Percentiles rank a stretch among this genome's conserved stretches.
Conservation (phyloP, 2,888 invertebrate genomes). For the Pristionchus mayeri region DNA sequence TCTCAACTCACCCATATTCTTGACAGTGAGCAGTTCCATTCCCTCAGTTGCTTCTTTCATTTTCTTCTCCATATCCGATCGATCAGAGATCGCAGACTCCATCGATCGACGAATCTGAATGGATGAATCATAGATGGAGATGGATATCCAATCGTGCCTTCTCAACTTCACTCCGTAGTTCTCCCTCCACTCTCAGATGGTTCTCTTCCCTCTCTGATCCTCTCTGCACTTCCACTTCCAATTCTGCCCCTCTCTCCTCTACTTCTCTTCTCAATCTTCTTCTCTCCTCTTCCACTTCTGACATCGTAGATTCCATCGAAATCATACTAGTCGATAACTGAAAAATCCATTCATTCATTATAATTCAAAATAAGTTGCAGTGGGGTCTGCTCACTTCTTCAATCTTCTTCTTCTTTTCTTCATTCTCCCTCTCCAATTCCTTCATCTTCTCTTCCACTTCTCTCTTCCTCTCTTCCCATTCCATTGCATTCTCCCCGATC, state of each 20-base stretch:
- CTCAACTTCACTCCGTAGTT: conserved; percentile 33
- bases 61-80: conserved; percentile 51
- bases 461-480: not conserved
- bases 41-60: conserved; percentile 49
- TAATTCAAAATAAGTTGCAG: not conserved
- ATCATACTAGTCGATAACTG: not conserved
- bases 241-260: conserved; percentile 42
- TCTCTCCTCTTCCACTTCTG: conserved; percentile 18
- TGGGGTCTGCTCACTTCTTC: not conserved
- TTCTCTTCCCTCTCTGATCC: conserved; percentile 43
- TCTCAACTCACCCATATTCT: conserved; percentile 52
- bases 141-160: not conserved
- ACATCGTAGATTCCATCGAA: conserved; percentile 7
- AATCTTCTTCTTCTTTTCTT: conserved; percentile 30
- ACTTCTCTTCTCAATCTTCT: conserved; percentile 13
- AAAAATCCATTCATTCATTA: not conserved
- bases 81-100: conserved; percentile 31
- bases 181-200: not conserved
- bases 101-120: conserved; percentile 27
- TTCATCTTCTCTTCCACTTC: not conserved
- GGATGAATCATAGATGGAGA: not conserved
- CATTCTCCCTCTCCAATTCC: not conserved
- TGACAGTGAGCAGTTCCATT: conserved; percentile 50
- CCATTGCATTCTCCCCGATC: not conserved
- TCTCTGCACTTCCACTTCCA: conserved; percentile 52